Evolutionary conservation across 1,140 invertebrate species (phyloP).

Genomic region (Papilio polytes): DNA sequence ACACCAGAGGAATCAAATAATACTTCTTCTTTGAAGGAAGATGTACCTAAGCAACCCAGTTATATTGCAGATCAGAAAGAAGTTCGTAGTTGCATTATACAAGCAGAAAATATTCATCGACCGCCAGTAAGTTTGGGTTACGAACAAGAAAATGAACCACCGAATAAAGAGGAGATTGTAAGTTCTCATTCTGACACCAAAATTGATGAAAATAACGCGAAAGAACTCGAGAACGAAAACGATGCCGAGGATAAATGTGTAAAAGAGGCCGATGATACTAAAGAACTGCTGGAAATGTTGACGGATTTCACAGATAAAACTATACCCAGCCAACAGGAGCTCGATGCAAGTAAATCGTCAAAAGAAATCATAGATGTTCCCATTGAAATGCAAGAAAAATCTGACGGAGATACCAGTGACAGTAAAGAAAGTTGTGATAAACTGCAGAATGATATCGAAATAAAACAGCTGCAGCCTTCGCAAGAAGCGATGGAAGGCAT

Average conservation of each 20-base stretch:
- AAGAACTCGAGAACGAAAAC: conserved; percentile 42
- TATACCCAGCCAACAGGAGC: neutral
- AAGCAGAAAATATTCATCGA: conserved; percentile 12
- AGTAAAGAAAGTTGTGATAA: conserved; percentile 66
- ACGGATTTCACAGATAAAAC: conserved; percentile 60
- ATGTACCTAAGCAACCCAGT: neutral
- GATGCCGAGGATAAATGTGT: conserved; percentile 41
- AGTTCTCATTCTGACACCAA: conserved; percentile 47
- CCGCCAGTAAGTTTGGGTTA: conserved; percentile 6
- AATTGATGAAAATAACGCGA: conserved; percentile 27
- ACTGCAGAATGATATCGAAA: conserved; percentile 64
- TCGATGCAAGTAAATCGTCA: conserved; percentile 24
- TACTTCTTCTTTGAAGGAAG: neutral
- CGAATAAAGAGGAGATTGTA: conserved; percentile 52
- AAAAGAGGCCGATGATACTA: conserved; percentile 65
- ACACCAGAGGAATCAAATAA: neutral
- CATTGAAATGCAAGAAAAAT: conserved; percentile 9
- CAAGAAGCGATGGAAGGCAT: conserved; percentile 11
- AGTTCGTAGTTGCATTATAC: neutral
- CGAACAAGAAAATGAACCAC: conserved; percentile 34
- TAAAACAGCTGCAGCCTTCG: conserved; percentile 54
- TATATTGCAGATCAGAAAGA: neutral
- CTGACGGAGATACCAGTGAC: conserved; percentile 51
- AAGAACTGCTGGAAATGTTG: conserved; percentile 67
- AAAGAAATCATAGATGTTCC: conserved; percentile 45